phyloP scores from a whole-genome alignment of 2,113 vertebrate species.

The Myiozetetes cayanensis region DNA sequence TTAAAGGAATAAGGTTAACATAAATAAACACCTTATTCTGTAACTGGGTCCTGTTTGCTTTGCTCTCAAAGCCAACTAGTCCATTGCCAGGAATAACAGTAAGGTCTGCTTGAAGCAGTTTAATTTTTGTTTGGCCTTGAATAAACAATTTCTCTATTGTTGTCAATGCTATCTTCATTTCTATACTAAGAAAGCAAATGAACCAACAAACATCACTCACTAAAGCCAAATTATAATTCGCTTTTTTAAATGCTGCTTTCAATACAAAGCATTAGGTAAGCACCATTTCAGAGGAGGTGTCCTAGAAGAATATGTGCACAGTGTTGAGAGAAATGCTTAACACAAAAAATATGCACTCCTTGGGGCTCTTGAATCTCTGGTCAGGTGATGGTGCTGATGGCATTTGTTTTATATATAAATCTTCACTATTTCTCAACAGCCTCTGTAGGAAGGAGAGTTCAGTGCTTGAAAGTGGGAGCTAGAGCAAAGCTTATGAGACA shows the following conservation, averaged over 20 bases:
- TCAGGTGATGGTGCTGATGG: not conserved
- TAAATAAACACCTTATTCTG: not conserved
- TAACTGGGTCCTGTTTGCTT: not conserved
- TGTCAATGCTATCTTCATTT: not conserved
- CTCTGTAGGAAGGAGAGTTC: not conserved
- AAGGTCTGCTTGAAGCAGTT: not conserved
- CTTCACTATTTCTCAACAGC: not conserved
- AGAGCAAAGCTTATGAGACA: not conserved
- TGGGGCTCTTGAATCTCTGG: not conserved
- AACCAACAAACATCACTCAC: not conserved
- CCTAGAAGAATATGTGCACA: not conserved
- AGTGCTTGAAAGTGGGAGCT: not conserved
- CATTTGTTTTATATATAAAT: not conserved
- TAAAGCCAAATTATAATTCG: not conserved
- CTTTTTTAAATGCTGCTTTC: not conserved
- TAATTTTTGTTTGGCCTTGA: not conserved
- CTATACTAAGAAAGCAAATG: not conserved
- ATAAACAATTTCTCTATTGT: not conserved
- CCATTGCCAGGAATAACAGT: not conserved
- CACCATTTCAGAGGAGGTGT: not conserved
- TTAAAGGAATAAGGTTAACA: not conserved
- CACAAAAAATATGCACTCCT: not conserved
- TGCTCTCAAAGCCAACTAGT: not conserved
- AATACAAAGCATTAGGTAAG: constrained; percentile 3
- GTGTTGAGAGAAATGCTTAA: constrained; percentile 1